A percentile compares a stretch with the other conserved stretches of the same genome.
Evolutionary conservation across 2,113 vertebrate species (phyloP).

Genomic region (Gobius niger): DNA sequence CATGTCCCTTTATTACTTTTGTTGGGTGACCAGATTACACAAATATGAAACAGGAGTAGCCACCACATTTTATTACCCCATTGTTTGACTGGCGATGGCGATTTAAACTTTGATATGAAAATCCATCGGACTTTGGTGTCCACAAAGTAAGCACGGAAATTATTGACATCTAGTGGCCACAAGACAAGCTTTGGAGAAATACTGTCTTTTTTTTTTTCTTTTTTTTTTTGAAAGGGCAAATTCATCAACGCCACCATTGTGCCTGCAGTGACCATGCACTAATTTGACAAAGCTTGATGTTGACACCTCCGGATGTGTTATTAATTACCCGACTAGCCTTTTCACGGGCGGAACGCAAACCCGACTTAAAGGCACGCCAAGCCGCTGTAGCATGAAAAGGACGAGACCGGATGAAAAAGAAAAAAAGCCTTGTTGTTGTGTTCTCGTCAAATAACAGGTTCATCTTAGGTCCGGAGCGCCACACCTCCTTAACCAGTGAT

Average conservation of each 20-base stretch:
- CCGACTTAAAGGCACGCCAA: conserved; percentile 28
- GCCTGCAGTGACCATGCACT: conserved; percentile 8
- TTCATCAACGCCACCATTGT: conserved; percentile 15
- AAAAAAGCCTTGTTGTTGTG: conserved; percentile 8
- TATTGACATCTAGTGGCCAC: not conserved
- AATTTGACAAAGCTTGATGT: conserved; percentile 18
- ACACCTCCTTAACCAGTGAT: conserved; percentile 63
- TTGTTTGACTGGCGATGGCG: no score
- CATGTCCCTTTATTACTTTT: no score
- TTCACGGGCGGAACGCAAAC: not conserved
- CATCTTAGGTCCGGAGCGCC: conserved; percentile 44
- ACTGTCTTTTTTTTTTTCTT: not conserved
- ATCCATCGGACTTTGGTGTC: not conserved
- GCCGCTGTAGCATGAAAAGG: not conserved
- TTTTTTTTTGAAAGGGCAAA: conserved; percentile 1
- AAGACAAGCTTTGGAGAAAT: not conserved
- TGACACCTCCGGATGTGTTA: conserved; percentile 20
- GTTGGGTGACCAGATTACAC: no score
- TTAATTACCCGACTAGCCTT: conserved; percentile 17
- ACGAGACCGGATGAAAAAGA: not conserved
- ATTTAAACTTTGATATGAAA: no score
- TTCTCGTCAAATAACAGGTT: conserved; percentile 51
- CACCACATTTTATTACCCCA: no score
- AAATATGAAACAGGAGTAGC: no score
- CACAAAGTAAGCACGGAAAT: not conserved